Base-by-base conservation (phyloP, 2,797 vertebrate species). In the Pangasius djambal region DNA sequence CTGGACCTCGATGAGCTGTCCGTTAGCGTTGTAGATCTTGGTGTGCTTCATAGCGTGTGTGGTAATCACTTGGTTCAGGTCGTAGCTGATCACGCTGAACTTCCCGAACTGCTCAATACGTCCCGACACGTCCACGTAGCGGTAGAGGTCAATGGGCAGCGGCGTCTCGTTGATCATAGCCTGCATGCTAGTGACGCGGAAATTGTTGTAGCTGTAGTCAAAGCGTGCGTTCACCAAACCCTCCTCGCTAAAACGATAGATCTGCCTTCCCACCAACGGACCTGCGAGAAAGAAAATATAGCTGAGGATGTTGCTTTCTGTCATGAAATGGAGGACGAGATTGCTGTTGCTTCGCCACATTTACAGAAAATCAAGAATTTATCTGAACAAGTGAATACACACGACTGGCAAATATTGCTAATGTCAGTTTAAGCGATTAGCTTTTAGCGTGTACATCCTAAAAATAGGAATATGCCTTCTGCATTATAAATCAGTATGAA, bases 131-230 rank as follows among this genome's bases (percentile, higher is more conserved):
- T 99, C 99, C 0, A 99, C 98, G 0, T 99, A 99, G 37, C 98
- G 97, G 93, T 99, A 99, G 6, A 99, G 94, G 88, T 99, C 99
- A 4, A 99, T 99, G 52, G 99, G 99, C 83, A 99, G 97, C 8
- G 99, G 99, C 0, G 97, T 99, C 94, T 99, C 99, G 0, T 99
- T 99, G 93, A 99, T 99, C 95, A 99, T 98, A 4, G 98, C 98
- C 94, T 99, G 99, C 99, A 99, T 99, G 95, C 98, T 99, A 0
- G 99, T 99, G 91, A 99, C 98, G 48, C 98, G 96, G 94, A 99
- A 99, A 94, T 99, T 99, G 95, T 99, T 99, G 92, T 99, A 99
- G 95, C 99, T 99, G 95, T 99, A 99, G 96, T 99, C 99, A 92
- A 99, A 99, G 20, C 98, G 96, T 89, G 98, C 99, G 0, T 99